Evolutionary conservation across 2,797 vertebrate species (phyloP), one percentile per base, ranked within the genome.

Genomic region (Limosa lapponica): DNA sequence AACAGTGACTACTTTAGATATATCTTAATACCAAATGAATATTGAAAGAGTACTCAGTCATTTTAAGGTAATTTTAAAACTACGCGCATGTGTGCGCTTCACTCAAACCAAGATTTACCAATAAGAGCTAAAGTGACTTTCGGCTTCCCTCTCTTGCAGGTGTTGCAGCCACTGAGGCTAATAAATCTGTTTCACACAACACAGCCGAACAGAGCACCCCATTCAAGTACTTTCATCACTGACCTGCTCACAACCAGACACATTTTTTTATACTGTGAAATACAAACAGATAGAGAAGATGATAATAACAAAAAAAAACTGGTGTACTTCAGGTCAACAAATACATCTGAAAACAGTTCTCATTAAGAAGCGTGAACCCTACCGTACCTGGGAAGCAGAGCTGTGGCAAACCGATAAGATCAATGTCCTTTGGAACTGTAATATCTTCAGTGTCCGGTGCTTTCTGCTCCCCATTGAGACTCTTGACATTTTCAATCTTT

Each of bases 321-420:
- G 27, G 5, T 16, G 34, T 23, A 43, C 10, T 62, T 13, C 3
- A 10, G 12, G 19, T 34, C 18, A 73, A 55, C 6, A 73, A 84
- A 62, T 18, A 23, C 0, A 14, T 23, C 62, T 36, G 13, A 78
- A 55, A 79, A 8, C 0, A 72, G 19, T 28, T 69, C 36, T 65
- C 49, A 49, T 4, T 17, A 43, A 43, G 30, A 64, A 39, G 28
- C 5, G 6, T 24, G 43, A 82, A 13, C 4, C 4, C 17, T 51
- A 8, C 16, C 0, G 0, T 97, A 99, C 99, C 99, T 97, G 99
- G 99, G 93, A 99, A 99, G 95, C 99, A 99, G 18, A 99, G 98
- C 77, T 99, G 99, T 43, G 99, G 99, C 92, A 99, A 93, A 70
- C 98, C 99, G 36, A 98, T 97, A 24, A 99, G 98, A 95, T 99